Percentiles rank a stretch among this genome's conserved stretches.
phyloP scores from a whole-genome alignment of 2,888 invertebrate genomes.

The Agriopis marginaria region DNA sequence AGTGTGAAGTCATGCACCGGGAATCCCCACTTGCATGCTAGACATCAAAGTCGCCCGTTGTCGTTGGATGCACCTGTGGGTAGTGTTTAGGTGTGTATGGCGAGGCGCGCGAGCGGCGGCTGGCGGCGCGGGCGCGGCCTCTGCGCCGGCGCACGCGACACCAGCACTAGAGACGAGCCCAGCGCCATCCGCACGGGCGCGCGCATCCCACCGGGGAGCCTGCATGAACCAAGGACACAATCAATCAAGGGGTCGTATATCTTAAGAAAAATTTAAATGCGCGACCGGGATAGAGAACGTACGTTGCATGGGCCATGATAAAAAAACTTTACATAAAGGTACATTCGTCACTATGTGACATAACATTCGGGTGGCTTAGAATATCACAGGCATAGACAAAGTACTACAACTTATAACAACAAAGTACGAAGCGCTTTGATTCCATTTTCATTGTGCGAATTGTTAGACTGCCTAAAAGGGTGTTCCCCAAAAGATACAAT shows the following conservation, averaged over 20 bases:
- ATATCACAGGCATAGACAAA: no score
- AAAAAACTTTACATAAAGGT: no score
- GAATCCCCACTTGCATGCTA: not conserved
- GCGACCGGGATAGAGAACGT: no score
- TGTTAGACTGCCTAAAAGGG: no score
- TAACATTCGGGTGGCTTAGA: no score
- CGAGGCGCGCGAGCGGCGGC: slow-evolving; percentile 58
- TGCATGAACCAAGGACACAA: slow-evolving; percentile 41
- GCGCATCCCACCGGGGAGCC: slow-evolving; percentile 93
- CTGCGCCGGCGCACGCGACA: slow-evolving; percentile 86
- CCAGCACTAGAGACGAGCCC: slow-evolving; percentile 92
- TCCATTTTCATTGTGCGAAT: no score
- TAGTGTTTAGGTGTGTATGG: slow-evolving; percentile 55
- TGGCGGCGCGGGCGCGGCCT: slow-evolving; percentile 64
- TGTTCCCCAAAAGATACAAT: no score
- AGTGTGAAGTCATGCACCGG: not conserved
- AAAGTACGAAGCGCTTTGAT: no score
- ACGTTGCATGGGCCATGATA: no score
- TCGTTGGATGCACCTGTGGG: not conserved
- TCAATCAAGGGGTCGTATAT: not conserved
- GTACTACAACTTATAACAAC: no score
- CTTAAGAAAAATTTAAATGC: no score
- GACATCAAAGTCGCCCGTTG: not conserved
- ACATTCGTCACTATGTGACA: no score
- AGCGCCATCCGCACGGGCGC: slow-evolving; percentile 93